phyloP scores from a whole-genome alignment of 2,888 invertebrate species.

The Anoplius nigerrimus region DNA sequence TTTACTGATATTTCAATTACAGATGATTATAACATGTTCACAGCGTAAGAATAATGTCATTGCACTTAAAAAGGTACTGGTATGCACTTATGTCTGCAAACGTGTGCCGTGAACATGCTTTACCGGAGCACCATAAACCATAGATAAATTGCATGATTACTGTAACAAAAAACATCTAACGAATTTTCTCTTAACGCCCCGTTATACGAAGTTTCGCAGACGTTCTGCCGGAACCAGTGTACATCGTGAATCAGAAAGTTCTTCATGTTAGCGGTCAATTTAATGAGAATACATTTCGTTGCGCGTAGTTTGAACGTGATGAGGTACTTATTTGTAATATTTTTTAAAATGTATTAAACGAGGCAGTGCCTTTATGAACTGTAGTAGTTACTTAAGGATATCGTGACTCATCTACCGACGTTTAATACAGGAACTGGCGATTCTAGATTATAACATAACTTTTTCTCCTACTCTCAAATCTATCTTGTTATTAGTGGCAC shows the following conservation, averaged over 20 bases:
- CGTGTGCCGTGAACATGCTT: too few relatives aligned
- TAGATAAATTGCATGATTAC: too few relatives aligned
- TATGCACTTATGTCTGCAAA: too few relatives aligned
- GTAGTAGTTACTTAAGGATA: conserved; percentile 39
- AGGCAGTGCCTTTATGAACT: conserved; percentile 56
- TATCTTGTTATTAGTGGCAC: conserved; percentile 4
- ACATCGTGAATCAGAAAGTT: background rate
- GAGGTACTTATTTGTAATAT: conserved; percentile 39
- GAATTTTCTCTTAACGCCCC: too few relatives aligned
- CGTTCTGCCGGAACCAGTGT: background rate
- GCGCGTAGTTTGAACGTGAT: conserved; percentile 2
- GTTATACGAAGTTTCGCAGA: too few relatives aligned
- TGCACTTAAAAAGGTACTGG: too few relatives aligned
- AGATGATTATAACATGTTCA: too few relatives aligned
- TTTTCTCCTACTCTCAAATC: background rate
- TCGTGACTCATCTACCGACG: conserved; percentile 23
- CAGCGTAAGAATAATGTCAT: too few relatives aligned
- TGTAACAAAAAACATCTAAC: too few relatives aligned
- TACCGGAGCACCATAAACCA: too few relatives aligned
- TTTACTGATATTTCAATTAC: too few relatives aligned
- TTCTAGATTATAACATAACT: background rate
- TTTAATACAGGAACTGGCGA: conserved; percentile 7
- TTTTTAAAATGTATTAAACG: conserved; percentile 40
- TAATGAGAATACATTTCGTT: background rate
- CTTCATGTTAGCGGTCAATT: conserved; percentile 4